Percentiles rank a stretch among this genome's conserved stretches.
Conservation (phyloP, 2,888 invertebrate species). For the Spicauda simplicius region DNA sequence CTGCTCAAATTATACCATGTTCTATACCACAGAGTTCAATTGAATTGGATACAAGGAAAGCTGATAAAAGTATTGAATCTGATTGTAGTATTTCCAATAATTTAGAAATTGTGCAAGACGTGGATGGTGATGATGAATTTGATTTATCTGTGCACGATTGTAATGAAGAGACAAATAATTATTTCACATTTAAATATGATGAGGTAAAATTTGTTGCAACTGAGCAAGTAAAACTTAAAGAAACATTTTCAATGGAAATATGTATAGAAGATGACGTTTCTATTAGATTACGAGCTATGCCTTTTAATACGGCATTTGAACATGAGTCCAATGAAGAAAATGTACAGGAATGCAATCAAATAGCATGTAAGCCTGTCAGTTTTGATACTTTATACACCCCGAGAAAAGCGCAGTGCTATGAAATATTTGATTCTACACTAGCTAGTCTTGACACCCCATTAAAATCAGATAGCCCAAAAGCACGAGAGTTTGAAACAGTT, state of each 20-base stretch:
- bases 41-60: slow-evolving; percentile 26
- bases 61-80: slow-evolving; percentile 45
- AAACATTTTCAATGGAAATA: slow-evolving; percentile 74
- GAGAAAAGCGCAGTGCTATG: slow-evolving; percentile 69
- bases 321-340: slow-evolving; percentile 47
- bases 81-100: slow-evolving; percentile 44
- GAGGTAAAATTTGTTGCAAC: slow-evolving; percentile 49
- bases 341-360: slow-evolving; percentile 1
- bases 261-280: slow-evolving; percentile 70
- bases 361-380: neutral
- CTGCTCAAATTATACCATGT: neutral
- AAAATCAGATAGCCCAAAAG: slow-evolving; percentile 58
- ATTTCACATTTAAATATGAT: slow-evolving; percentile 55
- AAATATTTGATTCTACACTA: slow-evolving; percentile 77
- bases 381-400: slow-evolving; percentile 69
- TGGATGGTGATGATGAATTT: slow-evolving; percentile 60
- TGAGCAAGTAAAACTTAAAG: slow-evolving; percentile 62
- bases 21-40: neutral
- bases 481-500: slow-evolving; percentile 51
- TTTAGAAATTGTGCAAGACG: slow-evolving; percentile 54
- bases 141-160: slow-evolving; percentile 67
- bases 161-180: slow-evolving; percentile 65
- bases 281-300: slow-evolving; percentile 66
- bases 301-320: slow-evolving; percentile 58
- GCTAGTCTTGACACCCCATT: slow-evolving; percentile 77